Evolutionary conservation across 2,797 vertebrate genomes (phyloP), one percentile per base, ranked within the genome.

Genomic region (Parauchenoglanis punctatus): DNA sequence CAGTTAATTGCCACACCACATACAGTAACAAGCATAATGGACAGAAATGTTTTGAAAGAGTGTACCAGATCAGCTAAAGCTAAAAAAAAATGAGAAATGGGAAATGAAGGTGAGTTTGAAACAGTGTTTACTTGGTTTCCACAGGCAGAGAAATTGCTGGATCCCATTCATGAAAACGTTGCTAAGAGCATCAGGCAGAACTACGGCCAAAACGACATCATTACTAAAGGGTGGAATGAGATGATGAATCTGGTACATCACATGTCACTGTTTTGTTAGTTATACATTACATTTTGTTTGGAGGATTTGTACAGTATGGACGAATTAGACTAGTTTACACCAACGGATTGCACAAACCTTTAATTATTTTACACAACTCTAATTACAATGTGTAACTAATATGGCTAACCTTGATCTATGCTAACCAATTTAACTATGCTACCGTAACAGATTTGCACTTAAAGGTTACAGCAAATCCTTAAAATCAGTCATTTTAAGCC

Each of bases 231-330:
- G 12, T 96, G 96, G 96, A 17, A 96, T 1, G 0, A 28, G 59
- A 94, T 94, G 17, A 97, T 97, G 96, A 1, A 40, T 0, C 17
- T 92, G 94, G 96, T 97, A 93, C 4, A 11, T 28, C 23, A 56
- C 23, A n/a, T n/a, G 31, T 18, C 49, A 31, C n/a, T 54, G n/a
- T 8, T 77, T 17, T 3, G n/a, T n/a, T n/a, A n/a, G n/a, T n/a
- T n/a, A n/a, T n/a, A n/a, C n/a, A 7, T 31, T 31, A 56, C 7
- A 4, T 49, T n/a, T n/a, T n/a, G n/a, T 11, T 4, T 52, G 46
- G 8, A 49, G 52, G 52, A 31, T 80, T n/a, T n/a, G n/a, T n/a
- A n/a, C n/a, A n/a, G n/a, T n/a, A n/a, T n/a, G n/a, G n/a, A n/a
- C n/a, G 31, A 68, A 44, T 23, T 13, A 15, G 17, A 59, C 31